Evolutionary conservation across 2,888 invertebrate genomes (phyloP), one percentile per base, ranked within the genome.

Genomic region (Cryptophagus acutangulus): DNA sequence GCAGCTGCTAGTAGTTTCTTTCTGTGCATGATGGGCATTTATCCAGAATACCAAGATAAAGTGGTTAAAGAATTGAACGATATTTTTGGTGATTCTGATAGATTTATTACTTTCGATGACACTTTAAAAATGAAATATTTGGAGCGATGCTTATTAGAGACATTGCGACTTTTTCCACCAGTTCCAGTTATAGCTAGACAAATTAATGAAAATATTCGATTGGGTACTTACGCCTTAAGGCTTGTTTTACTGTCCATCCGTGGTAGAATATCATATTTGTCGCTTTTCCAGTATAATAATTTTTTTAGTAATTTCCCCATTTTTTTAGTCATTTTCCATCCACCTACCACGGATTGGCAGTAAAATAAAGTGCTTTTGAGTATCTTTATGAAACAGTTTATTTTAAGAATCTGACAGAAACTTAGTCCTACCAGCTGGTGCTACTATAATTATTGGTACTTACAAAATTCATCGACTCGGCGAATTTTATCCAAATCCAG

Each of bases 41-140:
- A 85, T 65, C 80, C 81, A 58, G 73, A 84, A 40, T 77, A 86
- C 51, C 87, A 87, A 69, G 74, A 80, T 47, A 81, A 81, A 57
- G 84, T 86, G 2, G 71, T 81, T 35, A 79, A 84, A 46, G 49
- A 88, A 65, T 57, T 88, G 24, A 77, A 86, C 53, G 75, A 76
- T 39, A 85, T 88, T 51, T 88, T 88, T 60, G 82, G 84, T 24
- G 82, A 82, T 52, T 81, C 84, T 0, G 79, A 86, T 58, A 76
- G 87, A 13, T 80, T 82, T 2, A 82, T 82, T 31, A 87, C 86
- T 8, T 87, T 84, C 71, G 81, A 84, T 57, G 88, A 89, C 51
- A 87, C 87, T 1, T 63, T 87, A n/a, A 83, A 87, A 66, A 87
- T 88, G 86, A 88, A 88, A 66, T 87, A 86, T 59, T 69, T 88